Conservation (phyloP, 2,888 invertebrate species). For the Drosophila monieri region DNA sequence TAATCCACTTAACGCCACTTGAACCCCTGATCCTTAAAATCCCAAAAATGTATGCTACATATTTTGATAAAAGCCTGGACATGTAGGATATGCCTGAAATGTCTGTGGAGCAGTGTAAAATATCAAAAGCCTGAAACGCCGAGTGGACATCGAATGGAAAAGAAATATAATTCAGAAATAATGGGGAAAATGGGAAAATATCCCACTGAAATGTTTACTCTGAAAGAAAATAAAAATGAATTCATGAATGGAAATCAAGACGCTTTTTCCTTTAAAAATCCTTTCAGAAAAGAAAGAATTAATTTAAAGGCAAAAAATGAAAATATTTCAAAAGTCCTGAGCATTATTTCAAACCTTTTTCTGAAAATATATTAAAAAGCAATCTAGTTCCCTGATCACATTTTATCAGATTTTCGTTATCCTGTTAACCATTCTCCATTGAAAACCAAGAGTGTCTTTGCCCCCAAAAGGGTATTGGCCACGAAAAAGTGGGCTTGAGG, state of each 20-base stretch:
- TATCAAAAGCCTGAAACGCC: conserved; percentile 24
- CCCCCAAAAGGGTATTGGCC: conserved; percentile 20
- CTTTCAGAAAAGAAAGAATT: too few species aligned
- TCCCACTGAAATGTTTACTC: conserved; percentile 4
- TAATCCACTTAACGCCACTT: conserved; percentile 77
- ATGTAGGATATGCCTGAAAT: neutral
- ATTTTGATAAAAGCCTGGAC: conserved; percentile 14
- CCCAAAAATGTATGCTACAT: conserved; percentile 37
- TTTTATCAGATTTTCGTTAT: conserved; percentile 3
- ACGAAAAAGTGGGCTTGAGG: conserved; percentile 25
- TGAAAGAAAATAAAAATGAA: neutral
- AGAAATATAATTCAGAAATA: conserved; percentile 6
- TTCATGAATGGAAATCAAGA: too few species aligned
- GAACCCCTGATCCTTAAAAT: conserved; percentile 39
- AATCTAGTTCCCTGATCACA: neutral
- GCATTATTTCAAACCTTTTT: too few species aligned
- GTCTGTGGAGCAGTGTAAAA: conserved; percentile 34
- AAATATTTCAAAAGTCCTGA: too few species aligned
- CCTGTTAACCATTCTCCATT: neutral
- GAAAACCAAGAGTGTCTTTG: conserved; percentile 9
- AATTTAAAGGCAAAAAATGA: too few species aligned
- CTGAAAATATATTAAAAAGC: too few species aligned
- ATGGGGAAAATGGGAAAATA: conserved; percentile 15
- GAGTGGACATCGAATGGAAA: conserved; percentile 10
- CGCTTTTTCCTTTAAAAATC: too few species aligned